Percentiles rank a stretch among this genome's conserved stretches.
Conservation (phyloP, 2,797 vertebrate species). For the Alauda arvensis region DNA sequence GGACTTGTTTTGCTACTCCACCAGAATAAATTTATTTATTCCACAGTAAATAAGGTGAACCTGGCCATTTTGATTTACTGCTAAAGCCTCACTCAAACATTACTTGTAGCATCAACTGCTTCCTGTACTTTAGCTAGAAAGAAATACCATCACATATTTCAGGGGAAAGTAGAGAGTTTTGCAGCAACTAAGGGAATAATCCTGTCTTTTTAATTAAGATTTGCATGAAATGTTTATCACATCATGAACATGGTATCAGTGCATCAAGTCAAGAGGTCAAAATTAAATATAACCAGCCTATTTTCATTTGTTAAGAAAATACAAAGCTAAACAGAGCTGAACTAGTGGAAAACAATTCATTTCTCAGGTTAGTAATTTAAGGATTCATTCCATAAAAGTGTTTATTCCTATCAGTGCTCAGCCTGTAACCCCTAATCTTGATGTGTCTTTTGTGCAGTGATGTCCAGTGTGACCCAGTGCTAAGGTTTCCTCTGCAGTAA, state of each 20-base stretch:
- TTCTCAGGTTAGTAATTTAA: neutral
- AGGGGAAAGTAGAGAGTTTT: neutral
- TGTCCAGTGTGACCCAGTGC: neutral
- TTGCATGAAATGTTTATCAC: neutral
- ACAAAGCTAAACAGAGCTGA: neutral
- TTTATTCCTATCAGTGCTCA: neutral
- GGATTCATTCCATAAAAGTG: neutral
- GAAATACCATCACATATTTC: neutral
- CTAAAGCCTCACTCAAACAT: neutral
- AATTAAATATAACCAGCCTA: neutral
- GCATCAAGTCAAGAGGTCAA: neutral
- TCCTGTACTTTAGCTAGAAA: neutral
- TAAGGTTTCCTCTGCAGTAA: neutral
- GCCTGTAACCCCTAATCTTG: neutral
- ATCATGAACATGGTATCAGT: neutral
- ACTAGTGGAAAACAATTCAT: neutral
- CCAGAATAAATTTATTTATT: neutral
- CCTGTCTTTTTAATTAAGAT: neutral
- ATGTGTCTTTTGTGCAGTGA: neutral
- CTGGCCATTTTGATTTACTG: neutral
- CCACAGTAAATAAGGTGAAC: neutral
- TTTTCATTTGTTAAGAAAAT: neutral
- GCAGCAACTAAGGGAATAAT: neutral
- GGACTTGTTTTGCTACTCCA: neutral
- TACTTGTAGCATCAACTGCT: neutral